Percentiles rank a stretch among this genome's conserved stretches.
Evolutionary conservation across 23 tunicate species (phyloP).

Genomic region (Phallusia fumigata): DNA sequence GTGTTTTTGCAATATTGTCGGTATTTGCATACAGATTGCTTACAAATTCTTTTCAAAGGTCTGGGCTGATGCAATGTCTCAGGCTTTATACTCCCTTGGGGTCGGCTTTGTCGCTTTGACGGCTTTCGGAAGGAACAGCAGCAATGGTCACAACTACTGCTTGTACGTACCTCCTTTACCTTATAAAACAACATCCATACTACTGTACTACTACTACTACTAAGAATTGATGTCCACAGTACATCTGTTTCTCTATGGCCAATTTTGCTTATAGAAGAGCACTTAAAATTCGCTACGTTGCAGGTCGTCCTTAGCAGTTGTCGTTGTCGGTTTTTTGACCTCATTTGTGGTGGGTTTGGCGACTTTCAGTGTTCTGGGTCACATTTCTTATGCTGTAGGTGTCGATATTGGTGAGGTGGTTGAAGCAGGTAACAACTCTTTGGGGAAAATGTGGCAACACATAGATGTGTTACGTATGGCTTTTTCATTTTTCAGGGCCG

Average conservation of each 20-base stretch:
- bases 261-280: background rate
- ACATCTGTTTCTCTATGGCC: background rate
- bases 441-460: background rate
- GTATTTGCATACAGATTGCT: background rate
- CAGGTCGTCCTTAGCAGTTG: background rate
- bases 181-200: no score
- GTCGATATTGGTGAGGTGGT: background rate
- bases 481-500: background rate
- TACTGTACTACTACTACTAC: conserved; percentile 1
- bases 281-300: background rate
- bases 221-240: no score
- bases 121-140: conserved; percentile 12
- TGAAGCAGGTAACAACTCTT: background rate
- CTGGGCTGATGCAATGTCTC: conserved; percentile 20
- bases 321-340: background rate
- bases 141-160: background rate
- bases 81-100: conserved; percentile 10
- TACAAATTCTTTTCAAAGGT: background rate
- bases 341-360: background rate
- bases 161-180: background rate
- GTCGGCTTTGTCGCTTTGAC: conserved; percentile 5
- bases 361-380: conserved; percentile 1
- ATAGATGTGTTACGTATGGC: background rate
- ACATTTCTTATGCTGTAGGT: background rate
- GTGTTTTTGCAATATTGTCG: no score